Evolutionary conservation across 2,797 vertebrate genomes (phyloP), one percentile per base, ranked within the genome.

Genomic region (Helarctos malayanus): DNA sequence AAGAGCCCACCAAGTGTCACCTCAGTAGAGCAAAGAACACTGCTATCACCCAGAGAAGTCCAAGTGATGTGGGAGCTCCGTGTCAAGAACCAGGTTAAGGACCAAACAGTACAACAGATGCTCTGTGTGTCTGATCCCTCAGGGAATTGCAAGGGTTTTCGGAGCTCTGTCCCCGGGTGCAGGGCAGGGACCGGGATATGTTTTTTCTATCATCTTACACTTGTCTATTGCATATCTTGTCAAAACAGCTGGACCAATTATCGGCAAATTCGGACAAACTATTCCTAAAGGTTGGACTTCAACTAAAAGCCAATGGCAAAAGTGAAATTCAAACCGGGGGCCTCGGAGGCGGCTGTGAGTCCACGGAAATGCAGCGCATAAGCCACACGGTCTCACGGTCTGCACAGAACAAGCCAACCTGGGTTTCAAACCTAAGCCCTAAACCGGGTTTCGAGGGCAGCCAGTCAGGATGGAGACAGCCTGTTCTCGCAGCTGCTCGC

Each of bases 281-380:
- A 7, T 79, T 92, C 49, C 54, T 61, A 92, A 84, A 76, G 18
- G 16, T 4, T 63, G 11, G n/a, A 32, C 59, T 63, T 93, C 47
- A 78, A 68, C 27, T 83, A 61, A 92, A 47, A 88, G 7, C 11
- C 63, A 93, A 25, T 29, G 25, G 35, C 82, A 95, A 63, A 65
- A 49, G 52, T 52, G 59, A 76, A 38, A 61, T 63, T 76, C 85
- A 45, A 19, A 21, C 15, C 2, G 13, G 10, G 41, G 68, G 18
- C 27, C 41, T 38, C 35, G 11, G 56, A 68, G 11, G 12, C 12
- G 63, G 7, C 59, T 16, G 11, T 8, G 49, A 63, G 85, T 69
- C 65, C 7, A 1, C 8, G 0, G 0, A 59, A 54, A 45, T 8
- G 81, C 80, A 45, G 61, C 16, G 6, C 45, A 32, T 6, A 11